These are phyloP conservation scores for Prorops nasuta DNA, from an alignment of 1,140 invertebrate genomes.

Conservation along the genomic window DNA sequence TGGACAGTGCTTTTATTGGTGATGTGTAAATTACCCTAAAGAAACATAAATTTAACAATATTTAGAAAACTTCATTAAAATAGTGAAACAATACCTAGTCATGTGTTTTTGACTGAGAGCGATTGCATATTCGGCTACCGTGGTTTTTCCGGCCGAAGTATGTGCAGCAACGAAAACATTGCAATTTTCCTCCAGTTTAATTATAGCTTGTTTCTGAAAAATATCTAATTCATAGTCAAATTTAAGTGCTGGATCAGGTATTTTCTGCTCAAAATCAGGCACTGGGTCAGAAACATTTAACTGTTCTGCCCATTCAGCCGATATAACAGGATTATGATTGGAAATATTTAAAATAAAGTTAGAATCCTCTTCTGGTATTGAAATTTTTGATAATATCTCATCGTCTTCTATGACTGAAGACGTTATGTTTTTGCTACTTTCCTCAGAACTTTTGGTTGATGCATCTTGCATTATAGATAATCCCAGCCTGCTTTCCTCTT, in stretches of 20 bases:
- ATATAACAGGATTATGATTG: conserved; percentile 30
- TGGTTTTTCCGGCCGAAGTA: conserved; percentile 98
- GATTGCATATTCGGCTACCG: conserved; percentile 98
- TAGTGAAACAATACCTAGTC: conserved; percentile 66
- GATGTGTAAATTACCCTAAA: conserved; percentile 95
- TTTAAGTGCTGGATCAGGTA: conserved; percentile 81
- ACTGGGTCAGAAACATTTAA: conserved; percentile 80
- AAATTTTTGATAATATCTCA: conserved; percentile 12
- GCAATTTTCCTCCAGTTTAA: conserved; percentile 89
- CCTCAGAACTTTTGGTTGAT: not conserved
- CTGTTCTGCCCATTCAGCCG: conserved; percentile 82
- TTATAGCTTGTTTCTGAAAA: conserved; percentile 95
- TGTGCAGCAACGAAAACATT: conserved; percentile 99
- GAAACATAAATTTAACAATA: conserved; percentile 30
- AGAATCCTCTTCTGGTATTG: conserved; percentile 35
- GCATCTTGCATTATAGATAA: conserved; percentile 17
- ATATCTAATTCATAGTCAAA: conserved; percentile 94
- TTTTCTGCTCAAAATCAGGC: conserved; percentile 76
- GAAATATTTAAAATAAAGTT: conserved; percentile 58
- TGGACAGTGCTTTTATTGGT: conserved; percentile 98
- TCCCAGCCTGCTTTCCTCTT: conserved; percentile 31
- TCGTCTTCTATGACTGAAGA: not conserved
- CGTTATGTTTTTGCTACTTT: conserved; percentile 11
- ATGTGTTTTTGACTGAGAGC: conserved; percentile 90
- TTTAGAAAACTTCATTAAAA: not conserved